These are phyloP conservation scores for Embidobia sp. DNA, from an alignment of 2,888 invertebrate species.

Conservation along the genomic window DNA sequence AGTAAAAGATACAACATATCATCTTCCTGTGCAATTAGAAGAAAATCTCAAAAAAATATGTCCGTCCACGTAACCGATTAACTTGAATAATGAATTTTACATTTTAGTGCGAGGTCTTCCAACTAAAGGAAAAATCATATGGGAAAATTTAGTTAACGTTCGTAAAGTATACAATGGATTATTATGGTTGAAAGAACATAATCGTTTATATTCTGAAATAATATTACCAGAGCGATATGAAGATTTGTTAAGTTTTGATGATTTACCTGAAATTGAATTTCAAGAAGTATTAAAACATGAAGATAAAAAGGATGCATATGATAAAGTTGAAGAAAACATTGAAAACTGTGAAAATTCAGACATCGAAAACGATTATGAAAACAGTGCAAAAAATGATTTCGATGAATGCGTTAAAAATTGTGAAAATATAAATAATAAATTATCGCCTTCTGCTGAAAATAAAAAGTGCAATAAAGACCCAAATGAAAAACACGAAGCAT, in stretches of 20 bases:
- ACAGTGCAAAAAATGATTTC: no score
- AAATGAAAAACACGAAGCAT: not conserved
- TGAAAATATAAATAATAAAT: no score
- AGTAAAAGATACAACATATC: slow-evolving; percentile 52
- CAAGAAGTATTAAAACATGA: slow-evolving; percentile 29
- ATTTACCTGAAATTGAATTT: slow-evolving; percentile 33
- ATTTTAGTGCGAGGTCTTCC: slow-evolving; percentile 67
- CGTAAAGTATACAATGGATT: slow-evolving; percentile 70
- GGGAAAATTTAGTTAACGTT: slow-evolving; percentile 71
- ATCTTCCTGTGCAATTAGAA: slow-evolving; percentile 74
- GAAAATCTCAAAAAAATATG: slow-evolving; percentile 70
- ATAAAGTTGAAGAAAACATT: not conserved
- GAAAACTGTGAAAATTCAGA: no score
- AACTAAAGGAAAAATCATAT: slow-evolving; percentile 68
- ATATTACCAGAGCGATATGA: no score
- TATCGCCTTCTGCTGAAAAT: no score
- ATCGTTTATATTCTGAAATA: no score
- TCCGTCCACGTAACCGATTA: not conserved
- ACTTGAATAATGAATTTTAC: slow-evolving; percentile 1
- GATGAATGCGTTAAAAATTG: no score
- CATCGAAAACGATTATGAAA: no score
- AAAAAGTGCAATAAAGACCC: not conserved
- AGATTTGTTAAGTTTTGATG: slow-evolving; percentile 33
- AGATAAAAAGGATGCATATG: not conserved
- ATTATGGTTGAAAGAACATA: slow-evolving; percentile 68